These are phyloP conservation scores for Antheraea pernyi DNA, from an alignment of 1,140 invertebrate genomes.

Conservation along the genomic window DNA sequence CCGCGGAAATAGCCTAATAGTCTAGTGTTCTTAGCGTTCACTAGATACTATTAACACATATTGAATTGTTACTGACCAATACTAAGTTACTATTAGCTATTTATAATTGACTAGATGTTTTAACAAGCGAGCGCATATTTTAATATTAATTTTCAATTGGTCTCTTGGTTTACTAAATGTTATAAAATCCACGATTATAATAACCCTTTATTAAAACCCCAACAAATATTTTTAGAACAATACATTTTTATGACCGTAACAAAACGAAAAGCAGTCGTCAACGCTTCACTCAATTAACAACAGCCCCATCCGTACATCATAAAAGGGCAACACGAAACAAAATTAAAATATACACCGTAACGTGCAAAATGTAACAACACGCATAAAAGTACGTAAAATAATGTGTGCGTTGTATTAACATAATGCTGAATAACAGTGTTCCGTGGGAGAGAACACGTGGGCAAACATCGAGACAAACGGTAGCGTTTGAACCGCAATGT, in stretches of 20 bases:
- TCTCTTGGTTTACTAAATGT: too few species aligned
- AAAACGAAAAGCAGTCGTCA: neutral
- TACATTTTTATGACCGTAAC: neutral
- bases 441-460: slow-evolving; percentile 63
- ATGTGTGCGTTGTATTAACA: slow-evolving; percentile 63
- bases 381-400: slow-evolving; percentile 57
- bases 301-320: slow-evolving; percentile 8
- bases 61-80: too few species aligned
- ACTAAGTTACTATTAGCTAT: too few species aligned
- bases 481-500: slow-evolving; percentile 26
- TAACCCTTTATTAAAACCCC: too few species aligned
- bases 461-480: slow-evolving; percentile 48
- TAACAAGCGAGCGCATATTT: too few species aligned
- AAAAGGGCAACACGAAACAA: slow-evolving; percentile 15
- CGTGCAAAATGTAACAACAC: slow-evolving; percentile 30
- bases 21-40: too few species aligned
- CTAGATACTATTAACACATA: too few species aligned
- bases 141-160: too few species aligned
- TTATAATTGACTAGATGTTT: too few species aligned
- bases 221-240: neutral
- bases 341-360: slow-evolving; percentile 16
- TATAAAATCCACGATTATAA: too few species aligned
- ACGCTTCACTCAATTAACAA: slow-evolving; percentile 14
- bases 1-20: too few species aligned
- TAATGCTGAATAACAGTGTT: slow-evolving; percentile 63